Conservation (phyloP, 2,113 vertebrate genomes). For the Castor canadensis region DNA sequence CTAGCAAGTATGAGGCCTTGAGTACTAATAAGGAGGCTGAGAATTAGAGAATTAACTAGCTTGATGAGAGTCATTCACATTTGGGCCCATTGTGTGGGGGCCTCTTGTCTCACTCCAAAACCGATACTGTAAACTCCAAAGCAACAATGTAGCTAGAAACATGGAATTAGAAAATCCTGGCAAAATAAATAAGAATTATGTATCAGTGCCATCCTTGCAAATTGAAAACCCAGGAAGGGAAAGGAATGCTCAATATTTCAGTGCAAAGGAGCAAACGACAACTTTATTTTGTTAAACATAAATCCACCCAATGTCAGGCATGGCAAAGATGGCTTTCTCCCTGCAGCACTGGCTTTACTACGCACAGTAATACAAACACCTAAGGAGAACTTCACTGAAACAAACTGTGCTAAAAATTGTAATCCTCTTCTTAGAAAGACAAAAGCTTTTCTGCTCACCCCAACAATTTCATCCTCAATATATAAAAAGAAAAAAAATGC, state of each 20-base stretch:
- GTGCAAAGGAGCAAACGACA: background rate
- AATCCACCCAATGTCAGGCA: conserved; percentile 43
- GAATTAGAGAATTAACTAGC: background rate
- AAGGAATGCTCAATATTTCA: background rate
- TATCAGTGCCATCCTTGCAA: background rate
- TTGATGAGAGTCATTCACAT: background rate
- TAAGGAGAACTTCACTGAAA: background rate
- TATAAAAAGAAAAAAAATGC: background rate
- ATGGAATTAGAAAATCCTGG: background rate
- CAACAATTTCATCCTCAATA: background rate
- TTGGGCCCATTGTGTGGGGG: background rate
- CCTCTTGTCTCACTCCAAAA: background rate
- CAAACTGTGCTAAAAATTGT: background rate
- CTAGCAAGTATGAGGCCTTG: no score
- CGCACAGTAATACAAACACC: background rate
- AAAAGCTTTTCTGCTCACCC: background rate
- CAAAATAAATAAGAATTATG: background rate
- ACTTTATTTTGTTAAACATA: conserved; percentile 51
- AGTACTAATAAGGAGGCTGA: background rate
- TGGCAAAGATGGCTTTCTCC: background rate
- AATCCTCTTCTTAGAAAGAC: background rate
- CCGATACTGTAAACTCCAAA: background rate
- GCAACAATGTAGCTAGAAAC: background rate
- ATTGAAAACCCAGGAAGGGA: background rate
- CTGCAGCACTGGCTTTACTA: background rate